Evolutionary conservation across 2,113 vertebrate species (phyloP).

Genomic region (Colaptes auratus): DNA sequence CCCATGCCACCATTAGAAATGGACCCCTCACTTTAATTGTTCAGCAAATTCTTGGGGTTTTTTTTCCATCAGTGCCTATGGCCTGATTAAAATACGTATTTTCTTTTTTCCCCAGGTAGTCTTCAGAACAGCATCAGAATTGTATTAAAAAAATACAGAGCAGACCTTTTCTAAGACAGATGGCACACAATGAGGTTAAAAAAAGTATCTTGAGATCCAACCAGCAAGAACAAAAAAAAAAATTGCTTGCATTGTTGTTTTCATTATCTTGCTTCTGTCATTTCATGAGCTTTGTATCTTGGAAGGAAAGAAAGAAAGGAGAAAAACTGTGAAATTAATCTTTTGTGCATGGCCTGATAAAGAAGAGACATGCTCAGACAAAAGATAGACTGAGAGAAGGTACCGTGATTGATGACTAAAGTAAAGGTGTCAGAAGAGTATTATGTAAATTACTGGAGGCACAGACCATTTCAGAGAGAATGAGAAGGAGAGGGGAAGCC

Average conservation of each 20-base stretch:
- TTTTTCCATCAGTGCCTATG: slow-evolving; percentile 34
- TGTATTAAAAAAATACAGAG: slow-evolving; percentile 83
- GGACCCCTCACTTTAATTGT: slow-evolving; percentile 72
- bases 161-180: slow-evolving; percentile 88
- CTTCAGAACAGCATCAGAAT: slow-evolving; percentile 78
- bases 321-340: slow-evolving; percentile 99
- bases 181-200: slow-evolving; percentile 87
- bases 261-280: slow-evolving; percentile 99
- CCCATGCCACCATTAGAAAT: slow-evolving; percentile 76
- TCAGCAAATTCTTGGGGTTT: slow-evolving; percentile 15
- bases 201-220: slow-evolving; percentile 91
- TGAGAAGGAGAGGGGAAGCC: slow-evolving; percentile 76
- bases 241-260: slow-evolving; percentile 99
- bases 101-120: slow-evolving; percentile 75
- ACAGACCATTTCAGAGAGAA: slow-evolving; percentile 91
- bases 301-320: slow-evolving; percentile 92
- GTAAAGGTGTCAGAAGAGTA: slow-evolving; percentile 99
- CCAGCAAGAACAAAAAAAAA: slow-evolving; percentile 91
- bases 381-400: slow-evolving; percentile 98
- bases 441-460: slow-evolving; percentile 99
- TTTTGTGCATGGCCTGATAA: slow-evolving; percentile 99
- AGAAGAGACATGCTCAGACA: slow-evolving; percentile 99
- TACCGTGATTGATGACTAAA: slow-evolving; percentile 99
- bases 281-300: slow-evolving; percentile 97
- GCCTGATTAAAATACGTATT: slow-evolving; percentile 74